These are phyloP conservation scores for Trissolcus japonicus DNA, from an alignment of 2,888 invertebrate species.

Conservation along the genomic window DNA sequence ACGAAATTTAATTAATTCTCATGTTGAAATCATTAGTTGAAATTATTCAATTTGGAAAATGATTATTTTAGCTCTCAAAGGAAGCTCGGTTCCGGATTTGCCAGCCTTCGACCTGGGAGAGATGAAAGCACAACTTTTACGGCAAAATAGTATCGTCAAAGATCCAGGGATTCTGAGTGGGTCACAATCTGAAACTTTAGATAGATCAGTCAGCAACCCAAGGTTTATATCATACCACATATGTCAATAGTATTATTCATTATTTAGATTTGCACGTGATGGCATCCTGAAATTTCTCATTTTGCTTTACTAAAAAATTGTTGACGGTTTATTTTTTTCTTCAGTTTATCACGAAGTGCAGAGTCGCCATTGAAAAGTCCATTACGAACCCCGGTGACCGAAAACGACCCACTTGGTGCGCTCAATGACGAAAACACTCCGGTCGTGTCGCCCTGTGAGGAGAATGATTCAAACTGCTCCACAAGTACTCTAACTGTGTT, in stretches of 20 bases:
- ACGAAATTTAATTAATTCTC: too few relatives aligned
- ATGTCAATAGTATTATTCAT: background rate
- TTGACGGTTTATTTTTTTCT: slow-evolving; percentile 1
- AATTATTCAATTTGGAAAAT: background rate
- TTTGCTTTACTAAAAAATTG: too few relatives aligned
- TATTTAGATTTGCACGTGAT: too few relatives aligned
- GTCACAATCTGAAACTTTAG: slow-evolving; percentile 68
- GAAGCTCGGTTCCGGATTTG: slow-evolving; percentile 73
- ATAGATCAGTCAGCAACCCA: slow-evolving; percentile 66
- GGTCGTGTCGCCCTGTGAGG: slow-evolving; percentile 74
- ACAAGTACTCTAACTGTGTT: slow-evolving; percentile 74
- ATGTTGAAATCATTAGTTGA: too few relatives aligned
- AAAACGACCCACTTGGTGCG: slow-evolving; percentile 94
- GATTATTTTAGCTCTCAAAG: slow-evolving; percentile 67
- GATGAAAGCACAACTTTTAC: slow-evolving; percentile 69
- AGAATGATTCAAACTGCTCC: slow-evolving; percentile 75
- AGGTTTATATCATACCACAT: slow-evolving; percentile 60
- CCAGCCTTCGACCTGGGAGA: slow-evolving; percentile 71
- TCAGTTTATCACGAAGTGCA: slow-evolving; percentile 65
- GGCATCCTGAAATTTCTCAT: too few relatives aligned
- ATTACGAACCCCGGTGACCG: slow-evolving; percentile 88
- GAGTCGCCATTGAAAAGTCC: slow-evolving; percentile 75
- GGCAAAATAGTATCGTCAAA: slow-evolving; percentile 74
- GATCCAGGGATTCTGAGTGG: slow-evolving; percentile 66
- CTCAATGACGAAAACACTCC: slow-evolving; percentile 77